These are phyloP conservation scores for Siphamia tubifer DNA, from an alignment of 2,113 vertebrate genomes.

Conservation along the genomic window DNA sequence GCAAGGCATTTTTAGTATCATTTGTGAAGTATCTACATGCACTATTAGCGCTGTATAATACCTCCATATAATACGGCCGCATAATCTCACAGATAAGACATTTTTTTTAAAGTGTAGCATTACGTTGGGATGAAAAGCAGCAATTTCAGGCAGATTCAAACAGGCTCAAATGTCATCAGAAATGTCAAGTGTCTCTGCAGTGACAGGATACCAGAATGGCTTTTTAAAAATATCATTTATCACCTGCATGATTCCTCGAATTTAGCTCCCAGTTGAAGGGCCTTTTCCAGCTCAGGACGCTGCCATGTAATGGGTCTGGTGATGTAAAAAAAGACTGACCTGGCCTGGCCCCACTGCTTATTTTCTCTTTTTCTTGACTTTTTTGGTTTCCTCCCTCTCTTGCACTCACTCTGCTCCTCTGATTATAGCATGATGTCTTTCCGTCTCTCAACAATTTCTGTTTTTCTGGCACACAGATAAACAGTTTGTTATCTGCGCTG, in stretches of 20 bases:
- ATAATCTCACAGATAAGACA: slow-evolving; percentile 88
- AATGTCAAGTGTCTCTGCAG: slow-evolving; percentile 81
- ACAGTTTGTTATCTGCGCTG: slow-evolving; percentile 37
- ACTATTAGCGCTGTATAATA: slow-evolving; percentile 83
- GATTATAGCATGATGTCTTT: slow-evolving; percentile 1
- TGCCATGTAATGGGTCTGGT: slow-evolving; percentile 24
- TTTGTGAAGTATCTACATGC: slow-evolving; percentile 91
- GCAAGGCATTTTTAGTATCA: slow-evolving; percentile 87
- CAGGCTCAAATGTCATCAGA: slow-evolving; percentile 80
- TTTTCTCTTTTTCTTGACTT: neutral
- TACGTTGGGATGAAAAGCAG: slow-evolving; percentile 83
- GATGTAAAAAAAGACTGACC: slow-evolving; percentile 17
- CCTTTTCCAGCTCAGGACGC: neutral
- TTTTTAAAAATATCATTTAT: slow-evolving; percentile 53
- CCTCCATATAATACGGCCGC: slow-evolving; percentile 82
- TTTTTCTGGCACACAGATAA: slow-evolving; percentile 34
- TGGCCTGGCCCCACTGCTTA: neutral
- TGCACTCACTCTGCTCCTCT: neutral
- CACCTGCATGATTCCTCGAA: slow-evolving; percentile 19
- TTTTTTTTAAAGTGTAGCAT: slow-evolving; percentile 80
- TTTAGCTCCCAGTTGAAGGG: slow-evolving; percentile 19
- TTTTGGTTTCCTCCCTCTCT: neutral
- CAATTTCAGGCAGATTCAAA: slow-evolving; percentile 83
- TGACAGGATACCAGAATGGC: slow-evolving; percentile 64
- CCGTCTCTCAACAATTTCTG: slow-evolving; percentile 17